Evolutionary conservation across 1,140 invertebrate species (phyloP), one percentile per base, ranked within the genome.

Genomic region (Oedothorax gibbosus): DNA sequence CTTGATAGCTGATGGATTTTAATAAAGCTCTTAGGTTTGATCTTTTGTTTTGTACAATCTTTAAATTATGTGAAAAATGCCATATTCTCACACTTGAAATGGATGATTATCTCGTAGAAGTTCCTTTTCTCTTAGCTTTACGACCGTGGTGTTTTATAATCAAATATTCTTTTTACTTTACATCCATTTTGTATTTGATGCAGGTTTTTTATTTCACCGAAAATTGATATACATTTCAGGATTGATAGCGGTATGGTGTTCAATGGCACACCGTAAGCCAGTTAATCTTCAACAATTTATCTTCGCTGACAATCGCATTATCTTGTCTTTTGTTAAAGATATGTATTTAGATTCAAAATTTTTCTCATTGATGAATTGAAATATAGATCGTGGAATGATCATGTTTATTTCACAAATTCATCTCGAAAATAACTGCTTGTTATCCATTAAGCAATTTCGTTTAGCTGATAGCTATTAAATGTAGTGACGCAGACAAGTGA

Each of bases 11-110:
- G 78, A 73, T 82, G 80, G 80, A 82, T 82, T 82, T 82, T 82
- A 82, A 82, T 82, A 82, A 82, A 82, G 80, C 80, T 82, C 80
- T 82, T 82, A 73, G 62, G 80, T 82, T 82, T 73, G 80, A 82
- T 82, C 57, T 72, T 64, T 64, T 72, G 69, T 73, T 71, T 57
- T 14, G 12, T 56, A n/a, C 35, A 81, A 81, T 60, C 57, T 68
- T 73, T 82, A 82, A 82, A 73, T 72, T 60, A 82, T 82, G 53
- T 60, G 57, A 82, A 60, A 53, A 60, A 57, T 82, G 73, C 72
- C 73, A 56, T 54, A 62, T 35, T 72, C 68, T n/a, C 73, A 73
- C 73, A 73, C 69, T 57, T 56, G 20, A 57, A 21, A 35, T 49
- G 54, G 73, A 82, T 82, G 49, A 82, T 65, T 82, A 82, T 68